Percentiles rank a stretch among this genome's conserved stretches.
phyloP scores from a whole-genome alignment of 2,797 vertebrate species.

The Chelonia mydas region DNA sequence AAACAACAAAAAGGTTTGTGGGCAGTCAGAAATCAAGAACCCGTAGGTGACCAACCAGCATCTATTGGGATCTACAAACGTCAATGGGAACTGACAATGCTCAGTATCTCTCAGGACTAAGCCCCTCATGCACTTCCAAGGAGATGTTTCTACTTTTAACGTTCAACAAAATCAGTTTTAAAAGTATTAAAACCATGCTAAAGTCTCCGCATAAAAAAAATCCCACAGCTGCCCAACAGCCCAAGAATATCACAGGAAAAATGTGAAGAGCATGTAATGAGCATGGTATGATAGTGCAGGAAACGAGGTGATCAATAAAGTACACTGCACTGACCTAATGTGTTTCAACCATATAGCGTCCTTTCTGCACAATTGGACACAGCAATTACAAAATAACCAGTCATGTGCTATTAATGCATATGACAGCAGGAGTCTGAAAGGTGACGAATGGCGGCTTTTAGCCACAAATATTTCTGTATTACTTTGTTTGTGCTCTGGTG shows the following conservation, averaged over 20 bases:
- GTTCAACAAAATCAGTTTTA: neutral
- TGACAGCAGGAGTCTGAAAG: slow-evolving; percentile 26
- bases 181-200: neutral
- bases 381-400: slow-evolving; percentile 19
- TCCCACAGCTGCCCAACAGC: neutral
- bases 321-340: neutral
- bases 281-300: neutral
- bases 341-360: neutral
- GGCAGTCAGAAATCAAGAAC: neutral
- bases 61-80: neutral
- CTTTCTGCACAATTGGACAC: slow-evolving; percentile 15
- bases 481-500: slow-evolving; percentile 40
- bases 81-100: neutral
- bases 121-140: neutral
- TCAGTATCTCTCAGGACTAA: accelerated
- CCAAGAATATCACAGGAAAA: neutral
- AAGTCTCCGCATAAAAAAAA: neutral
- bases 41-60: neutral
- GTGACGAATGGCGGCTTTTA: slow-evolving; percentile 28
- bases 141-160: neutral
- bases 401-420: neutral
- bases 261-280: neutral
- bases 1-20: neutral
- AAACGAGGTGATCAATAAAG: neutral
- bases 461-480: slow-evolving; percentile 28